Evolutionary conservation across 2,888 invertebrate genomes (phyloP).

Genomic region (Desoria tigrina): DNA sequence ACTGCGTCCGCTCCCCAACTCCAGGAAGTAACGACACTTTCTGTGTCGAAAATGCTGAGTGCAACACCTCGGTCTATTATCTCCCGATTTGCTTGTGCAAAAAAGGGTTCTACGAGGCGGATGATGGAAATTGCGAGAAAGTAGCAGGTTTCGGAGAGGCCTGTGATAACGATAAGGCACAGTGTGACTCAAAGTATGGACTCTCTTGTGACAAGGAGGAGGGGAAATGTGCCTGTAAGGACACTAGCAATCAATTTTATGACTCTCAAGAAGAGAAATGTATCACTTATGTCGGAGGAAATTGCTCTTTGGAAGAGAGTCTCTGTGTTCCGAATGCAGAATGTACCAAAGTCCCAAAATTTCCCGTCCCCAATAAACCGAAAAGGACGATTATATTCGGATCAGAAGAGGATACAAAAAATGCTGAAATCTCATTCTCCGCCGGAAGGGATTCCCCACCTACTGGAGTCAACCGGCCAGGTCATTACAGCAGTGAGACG

Average conservation of each 20-base stretch:
- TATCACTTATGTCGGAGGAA: conserved; percentile 27
- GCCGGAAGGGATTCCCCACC: conserved; percentile 13
- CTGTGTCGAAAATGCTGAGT: conserved; percentile 35
- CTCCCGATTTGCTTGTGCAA: conserved; percentile 37
- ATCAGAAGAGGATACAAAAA: not conserved
- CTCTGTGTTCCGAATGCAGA: conserved; percentile 35
- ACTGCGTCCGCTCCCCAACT: conserved; percentile 31
- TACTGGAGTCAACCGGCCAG: not conserved
- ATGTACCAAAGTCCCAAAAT: conserved; percentile 24
- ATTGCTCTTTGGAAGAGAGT: conserved; percentile 30
- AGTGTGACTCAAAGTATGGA: conserved; percentile 35
- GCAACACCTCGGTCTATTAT: conserved; percentile 29
- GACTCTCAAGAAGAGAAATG: conserved; percentile 28
- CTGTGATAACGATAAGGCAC: conserved; percentile 22
- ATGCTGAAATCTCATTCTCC: conserved; percentile 18
- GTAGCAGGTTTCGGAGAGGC: conserved; percentile 32
- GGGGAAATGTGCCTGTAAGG: conserved; percentile 34
- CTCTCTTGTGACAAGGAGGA: conserved; percentile 19
- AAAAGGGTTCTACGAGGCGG: conserved; percentile 28
- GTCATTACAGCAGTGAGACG: not conserved
- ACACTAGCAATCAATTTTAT: conserved; percentile 32
- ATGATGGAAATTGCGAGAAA: conserved; percentile 32
- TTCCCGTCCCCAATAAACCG: conserved; percentile 17
- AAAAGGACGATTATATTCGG: conserved; percentile 11
- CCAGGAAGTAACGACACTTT: conserved; percentile 24